Evolutionary conservation across 2,797 vertebrate species (phyloP).

Genomic region (Potorous gilbertii): DNA sequence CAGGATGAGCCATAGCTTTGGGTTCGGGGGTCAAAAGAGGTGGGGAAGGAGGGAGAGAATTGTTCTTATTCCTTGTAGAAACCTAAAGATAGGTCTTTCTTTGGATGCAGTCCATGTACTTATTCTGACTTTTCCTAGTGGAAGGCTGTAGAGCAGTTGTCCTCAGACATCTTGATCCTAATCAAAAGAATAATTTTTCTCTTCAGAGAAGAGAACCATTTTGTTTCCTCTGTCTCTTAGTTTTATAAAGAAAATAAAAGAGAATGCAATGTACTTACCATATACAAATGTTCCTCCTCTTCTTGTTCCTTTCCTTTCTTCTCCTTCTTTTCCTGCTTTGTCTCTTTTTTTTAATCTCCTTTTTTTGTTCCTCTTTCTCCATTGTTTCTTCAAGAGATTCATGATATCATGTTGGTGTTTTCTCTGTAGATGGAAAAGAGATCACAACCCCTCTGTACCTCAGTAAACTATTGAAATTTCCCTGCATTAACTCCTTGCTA

Average conservation of each 20-base stretch:
- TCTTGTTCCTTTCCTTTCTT: background rate
- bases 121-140: background rate
- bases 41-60: background rate
- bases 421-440: background rate
- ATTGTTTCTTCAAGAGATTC: background rate
- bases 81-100: background rate
- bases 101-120: background rate
- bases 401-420: background rate
- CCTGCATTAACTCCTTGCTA: background rate
- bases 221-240: background rate
- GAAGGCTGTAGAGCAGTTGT: background rate
- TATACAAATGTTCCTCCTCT: background rate
- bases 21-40: accelerated
- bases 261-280: background rate
- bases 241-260: background rate
- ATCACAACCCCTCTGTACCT: background rate
- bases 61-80: background rate
- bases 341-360: background rate
- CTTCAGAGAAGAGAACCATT: background rate
- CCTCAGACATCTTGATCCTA: background rate
- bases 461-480: background rate
- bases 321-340: background rate
- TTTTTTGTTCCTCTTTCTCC: background rate
- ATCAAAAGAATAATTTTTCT: background rate
- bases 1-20: background rate